Base-by-base conservation (phyloP, 1,140 invertebrate species). In the Procambarus virginalis region DNA sequence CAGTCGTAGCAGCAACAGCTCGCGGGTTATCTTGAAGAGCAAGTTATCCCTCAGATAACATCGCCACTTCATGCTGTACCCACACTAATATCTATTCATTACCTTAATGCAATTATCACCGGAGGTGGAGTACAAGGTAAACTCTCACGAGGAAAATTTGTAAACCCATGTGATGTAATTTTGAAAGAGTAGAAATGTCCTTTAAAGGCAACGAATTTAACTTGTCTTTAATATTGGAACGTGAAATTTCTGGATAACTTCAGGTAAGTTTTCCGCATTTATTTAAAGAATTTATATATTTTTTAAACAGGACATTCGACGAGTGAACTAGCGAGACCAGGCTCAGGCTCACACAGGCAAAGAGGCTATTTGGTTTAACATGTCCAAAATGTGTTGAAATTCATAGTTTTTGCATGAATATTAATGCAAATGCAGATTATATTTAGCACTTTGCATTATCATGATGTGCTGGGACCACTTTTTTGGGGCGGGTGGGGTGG, bases 351-450 rank as follows among this genome's bases (percentile, higher is more conserved):
- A 17, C 12, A 20, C 12, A 20, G 60, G 0, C 20, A 17, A 34
- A n/a, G 68, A 34, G 22, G 68, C 68, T 73, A 73, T 34, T 73
- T 20, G 20, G 68, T 22, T 73, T 10, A 5, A 4, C 68, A 8
- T 73, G 68, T 73, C 68, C 68, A 73, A 73, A 22, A 73, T 73
- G 22, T 10, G 22, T 73, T 73, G 68, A 34, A 34, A 73, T 73
- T 73, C 68, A 73, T 73, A 73, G 68, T 34, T 34, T 34, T 8
- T 9, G 20, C 68, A 73, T 73, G 68, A 73, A 73, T 73, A 73
- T 73, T 22, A 8, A 73, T 73, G 5, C 68, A 73, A 34, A 73
- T 22, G 68, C 10, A 73, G n/a, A 73, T 73, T 73, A 73, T 73
- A 73, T 34, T 22, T 22, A 73, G 22, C 68, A 34, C 5, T 73